phyloP scores from a whole-genome alignment of 2,888 invertebrate genomes.

The Aquatica leii region DNA sequence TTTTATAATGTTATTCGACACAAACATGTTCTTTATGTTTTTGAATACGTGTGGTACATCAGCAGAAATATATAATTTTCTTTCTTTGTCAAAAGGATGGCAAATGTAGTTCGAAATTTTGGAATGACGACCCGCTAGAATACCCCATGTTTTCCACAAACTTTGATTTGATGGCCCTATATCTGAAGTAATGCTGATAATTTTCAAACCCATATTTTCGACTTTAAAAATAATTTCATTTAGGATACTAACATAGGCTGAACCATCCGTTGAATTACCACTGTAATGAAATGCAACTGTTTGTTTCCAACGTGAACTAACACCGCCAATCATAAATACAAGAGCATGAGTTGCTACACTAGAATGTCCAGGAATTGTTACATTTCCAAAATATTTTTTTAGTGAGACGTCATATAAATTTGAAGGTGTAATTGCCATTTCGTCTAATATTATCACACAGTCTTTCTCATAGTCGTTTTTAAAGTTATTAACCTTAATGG shows the following conservation, averaged over 20 bases:
- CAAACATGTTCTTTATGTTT: background rate
- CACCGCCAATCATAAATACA: background rate
- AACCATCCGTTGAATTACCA: background rate
- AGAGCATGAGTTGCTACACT: background rate
- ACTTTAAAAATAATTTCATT: constrained; percentile 8
- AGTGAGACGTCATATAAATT: background rate
- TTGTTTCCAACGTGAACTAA: background rate
- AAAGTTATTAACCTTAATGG: too few species aligned
- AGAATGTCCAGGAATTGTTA: background rate
- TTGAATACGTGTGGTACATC: background rate
- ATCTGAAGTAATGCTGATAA: background rate
- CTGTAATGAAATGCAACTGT: background rate
- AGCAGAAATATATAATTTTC: background rate
- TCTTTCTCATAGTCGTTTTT: background rate
- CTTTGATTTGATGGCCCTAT: background rate
- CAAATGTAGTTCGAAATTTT: background rate
- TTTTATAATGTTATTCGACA: too few species aligned
- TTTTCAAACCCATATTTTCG: constrained; percentile 11
- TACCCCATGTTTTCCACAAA: background rate
- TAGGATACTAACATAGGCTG: background rate
- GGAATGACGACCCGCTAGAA: background rate
- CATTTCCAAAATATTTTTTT: background rate
- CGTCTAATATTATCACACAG: background rate
- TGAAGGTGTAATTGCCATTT: too few species aligned
- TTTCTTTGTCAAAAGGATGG: background rate